phyloP scores from a whole-genome alignment of 92 coral and sea anemone genomes.

The Phenganax marumi region DNA sequence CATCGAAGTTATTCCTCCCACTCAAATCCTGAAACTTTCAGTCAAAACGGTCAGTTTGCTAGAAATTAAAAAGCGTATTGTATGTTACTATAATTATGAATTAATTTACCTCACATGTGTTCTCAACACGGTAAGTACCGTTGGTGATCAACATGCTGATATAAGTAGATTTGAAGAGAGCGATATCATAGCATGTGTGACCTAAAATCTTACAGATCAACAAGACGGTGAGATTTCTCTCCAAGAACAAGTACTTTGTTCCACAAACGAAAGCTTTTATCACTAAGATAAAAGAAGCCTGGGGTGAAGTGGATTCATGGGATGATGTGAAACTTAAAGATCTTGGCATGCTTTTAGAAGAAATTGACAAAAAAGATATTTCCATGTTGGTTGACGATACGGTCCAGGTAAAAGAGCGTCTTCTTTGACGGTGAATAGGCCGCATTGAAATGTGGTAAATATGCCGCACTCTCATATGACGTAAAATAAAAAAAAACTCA shows the following conservation, averaged over 20 bases:
- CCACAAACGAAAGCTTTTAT: slow-evolving; percentile 78
- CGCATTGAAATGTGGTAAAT: not conserved
- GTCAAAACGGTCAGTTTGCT: slow-evolving; percentile 67
- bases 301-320: slow-evolving; percentile 74
- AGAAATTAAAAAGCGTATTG: not conserved
- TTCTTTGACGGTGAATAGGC: not conserved
- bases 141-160: too few relatives aligned
- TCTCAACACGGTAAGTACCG: too few relatives aligned
- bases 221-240: slow-evolving; percentile 60
- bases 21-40: slow-evolving; percentile 68
- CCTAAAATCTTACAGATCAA: slow-evolving; percentile 8
- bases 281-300: slow-evolving; percentile 70
- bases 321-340: slow-evolving; percentile 65
- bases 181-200: not conserved
- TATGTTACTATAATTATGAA: not conserved
- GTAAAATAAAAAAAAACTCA: not conserved
- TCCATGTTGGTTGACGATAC: slow-evolving; percentile 63
- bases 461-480: not conserved
- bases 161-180: not conserved
- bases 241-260: slow-evolving; percentile 63
- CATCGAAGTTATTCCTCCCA: slow-evolving; percentile 76
- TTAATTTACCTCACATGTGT: too few relatives aligned
- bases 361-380: slow-evolving; percentile 69
- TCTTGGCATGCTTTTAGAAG: slow-evolving; percentile 71
- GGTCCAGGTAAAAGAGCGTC: slow-evolving; percentile 60